These are phyloP conservation scores for Drosophila limbata DNA, from an alignment of 2,888 invertebrate genomes.

Conservation along the genomic window DNA sequence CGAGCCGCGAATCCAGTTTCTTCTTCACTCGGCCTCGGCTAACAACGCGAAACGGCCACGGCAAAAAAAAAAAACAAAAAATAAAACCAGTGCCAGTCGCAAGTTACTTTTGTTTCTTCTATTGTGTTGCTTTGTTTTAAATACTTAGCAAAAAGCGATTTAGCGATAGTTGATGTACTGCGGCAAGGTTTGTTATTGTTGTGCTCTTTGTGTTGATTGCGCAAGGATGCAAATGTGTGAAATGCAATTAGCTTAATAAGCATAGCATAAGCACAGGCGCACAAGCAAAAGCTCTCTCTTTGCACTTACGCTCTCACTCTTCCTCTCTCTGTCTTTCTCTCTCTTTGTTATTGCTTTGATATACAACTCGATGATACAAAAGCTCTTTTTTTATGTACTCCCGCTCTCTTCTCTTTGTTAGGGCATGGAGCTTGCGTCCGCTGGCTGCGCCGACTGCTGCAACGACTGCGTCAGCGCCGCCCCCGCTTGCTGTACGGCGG, in stretches of 20 bases:
- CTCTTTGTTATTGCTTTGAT: background rate
- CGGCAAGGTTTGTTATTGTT: conserved; percentile 36
- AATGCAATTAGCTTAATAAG: conserved; percentile 36
- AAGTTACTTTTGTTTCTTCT: conserved; percentile 16
- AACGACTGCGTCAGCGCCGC: conserved; percentile 46
- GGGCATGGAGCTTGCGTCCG: conserved; percentile 58
- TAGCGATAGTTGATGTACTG: conserved; percentile 29
- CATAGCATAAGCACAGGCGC: conserved; percentile 62
- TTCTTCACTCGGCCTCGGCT: conserved; percentile 77
- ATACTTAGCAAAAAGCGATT: conserved; percentile 21
- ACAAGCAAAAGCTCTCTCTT: conserved; percentile 18
- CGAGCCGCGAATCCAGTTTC: conserved; percentile 77
- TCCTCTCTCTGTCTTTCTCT: background rate
- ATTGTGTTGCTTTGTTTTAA: conserved; percentile 1
- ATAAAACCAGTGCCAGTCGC: conserved; percentile 25
- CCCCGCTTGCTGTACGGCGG: conserved; percentile 50
- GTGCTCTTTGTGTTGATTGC: conserved; percentile 10
- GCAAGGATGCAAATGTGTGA: conserved; percentile 39
- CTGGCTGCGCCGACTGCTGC: conserved; percentile 65
- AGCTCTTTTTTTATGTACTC: background rate
- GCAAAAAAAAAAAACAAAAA: conserved; percentile 39
- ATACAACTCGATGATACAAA: background rate
- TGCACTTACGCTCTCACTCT: background rate
- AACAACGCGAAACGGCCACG: conserved; percentile 63
- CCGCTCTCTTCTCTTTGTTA: conserved; percentile 16